Evolutionary conservation across 2,113 vertebrate genomes (phyloP), one percentile per base, ranked within the genome.

Genomic region (Pipa parva): DNA sequence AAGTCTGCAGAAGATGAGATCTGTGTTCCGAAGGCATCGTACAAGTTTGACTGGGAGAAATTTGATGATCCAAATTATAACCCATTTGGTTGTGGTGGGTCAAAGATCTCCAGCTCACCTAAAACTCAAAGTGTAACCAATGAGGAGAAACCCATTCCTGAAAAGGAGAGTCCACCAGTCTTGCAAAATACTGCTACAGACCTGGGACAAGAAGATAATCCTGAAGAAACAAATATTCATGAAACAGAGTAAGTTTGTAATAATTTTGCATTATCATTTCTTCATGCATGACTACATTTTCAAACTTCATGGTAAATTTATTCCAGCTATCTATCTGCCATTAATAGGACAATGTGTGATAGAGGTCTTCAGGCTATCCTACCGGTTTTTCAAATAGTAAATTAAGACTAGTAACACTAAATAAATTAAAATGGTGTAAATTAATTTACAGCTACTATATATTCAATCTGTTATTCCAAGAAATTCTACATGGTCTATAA

Each of bases 21-120:
- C 29, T 75, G 77, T 11, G n/a, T 75, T 51, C 70, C 81, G 18
- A 85, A 71, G 74, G 78, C 72, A 6, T 77, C 87, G 13, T 90
- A 87, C 29, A 71, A 71, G 0, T 76, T 90, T 61, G 84, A 87
- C 63, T 83, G 79, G 79, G 83, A 85, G 17, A 80, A 89, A 29
- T 63, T 90, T 59, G 87, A 91, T 3, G 85, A 92, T 72, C 88
- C 89, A 0, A 78, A 89, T 77, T 89, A 90, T 45, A 69, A 69
- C 46, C 65, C 65, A 2, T 69, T 69, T 45, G 65, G 56, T 71
- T 79, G 83, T 54, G 79, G 82, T 7, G 76, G 71, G 39, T 61
- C 72, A 1, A 82, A 64, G 49, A 77, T 92, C 50, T 77, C 29
- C 9, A 80, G 75, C 55, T 91, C 88, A 8, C 79, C 79, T 1